phyloP scores from a whole-genome alignment of 2,888 invertebrate species.

The Mechanitis messenoides region DNA sequence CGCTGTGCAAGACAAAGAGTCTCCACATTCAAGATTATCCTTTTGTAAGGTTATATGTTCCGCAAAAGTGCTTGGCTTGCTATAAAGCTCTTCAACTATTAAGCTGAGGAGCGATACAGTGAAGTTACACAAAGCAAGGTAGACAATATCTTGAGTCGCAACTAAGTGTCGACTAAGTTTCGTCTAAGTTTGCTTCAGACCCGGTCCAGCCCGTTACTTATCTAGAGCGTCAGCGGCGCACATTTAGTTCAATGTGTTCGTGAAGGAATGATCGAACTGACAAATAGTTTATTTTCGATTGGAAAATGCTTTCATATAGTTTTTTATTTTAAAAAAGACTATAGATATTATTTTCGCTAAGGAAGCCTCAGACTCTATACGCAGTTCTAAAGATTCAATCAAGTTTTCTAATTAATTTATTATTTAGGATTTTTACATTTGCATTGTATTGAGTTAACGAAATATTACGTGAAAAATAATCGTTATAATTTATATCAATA shows the following conservation, averaged over 20 bases:
- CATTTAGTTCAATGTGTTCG: slow-evolving; percentile 10
- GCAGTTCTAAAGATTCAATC: no score
- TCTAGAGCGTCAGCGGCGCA: slow-evolving; percentile 15
- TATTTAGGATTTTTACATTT: no score
- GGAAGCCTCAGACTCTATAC: no score
- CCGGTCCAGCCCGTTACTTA: slow-evolving; percentile 13
- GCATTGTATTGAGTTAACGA: no score
- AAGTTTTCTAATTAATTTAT: no score
- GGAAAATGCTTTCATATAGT: not conserved
- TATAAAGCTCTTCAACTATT: slow-evolving; percentile 19
- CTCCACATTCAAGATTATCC: slow-evolving; percentile 9
- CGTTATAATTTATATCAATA: no score
- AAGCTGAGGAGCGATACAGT: slow-evolving; percentile 19
- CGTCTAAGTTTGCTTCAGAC: slow-evolving; percentile 15
- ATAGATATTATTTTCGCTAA: no score
- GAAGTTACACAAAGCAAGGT: slow-evolving; percentile 23
- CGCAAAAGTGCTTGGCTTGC: slow-evolving; percentile 16
- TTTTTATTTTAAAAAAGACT: no score
- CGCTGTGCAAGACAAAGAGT: not conserved
- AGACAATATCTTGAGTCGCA: slow-evolving; percentile 22
- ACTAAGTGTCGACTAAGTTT: slow-evolving; percentile 22
- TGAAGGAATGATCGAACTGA: not conserved
- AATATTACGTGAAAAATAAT: no score
- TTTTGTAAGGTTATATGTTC: slow-evolving; percentile 14
- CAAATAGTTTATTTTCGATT: not conserved